These are phyloP conservation scores for Drosophila virilis DNA, from an alignment of 1,140 invertebrate genomes.

Conservation along the genomic window DNA sequence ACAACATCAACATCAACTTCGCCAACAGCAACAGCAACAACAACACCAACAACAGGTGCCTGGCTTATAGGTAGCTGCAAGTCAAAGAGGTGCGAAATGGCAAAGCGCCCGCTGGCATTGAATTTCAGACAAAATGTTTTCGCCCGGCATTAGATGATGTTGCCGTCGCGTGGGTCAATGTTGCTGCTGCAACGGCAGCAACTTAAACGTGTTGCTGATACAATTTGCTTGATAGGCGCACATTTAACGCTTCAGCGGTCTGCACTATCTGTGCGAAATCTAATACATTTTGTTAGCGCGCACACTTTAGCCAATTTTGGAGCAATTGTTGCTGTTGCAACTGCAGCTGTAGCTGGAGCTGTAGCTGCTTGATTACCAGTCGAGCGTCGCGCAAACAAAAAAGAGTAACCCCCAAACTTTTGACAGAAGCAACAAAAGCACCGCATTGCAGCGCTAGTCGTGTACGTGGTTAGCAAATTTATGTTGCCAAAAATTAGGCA, in stretches of 20 bases:
- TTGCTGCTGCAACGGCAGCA: conserved; percentile 44
- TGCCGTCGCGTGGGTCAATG: conserved; percentile 67
- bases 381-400: conserved; percentile 40
- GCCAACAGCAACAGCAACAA: conserved; percentile 18
- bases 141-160: conserved; percentile 76
- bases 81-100: conserved; percentile 81
- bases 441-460: conserved; percentile 73
- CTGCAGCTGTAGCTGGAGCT: conserved; percentile 6
- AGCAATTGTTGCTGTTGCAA: conserved; percentile 29
- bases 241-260: conserved; percentile 76
- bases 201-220: conserved; percentile 77
- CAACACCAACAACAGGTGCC: conserved; percentile 58
- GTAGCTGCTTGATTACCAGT: conserved; percentile 33
- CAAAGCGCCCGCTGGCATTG: conserved; percentile 79
- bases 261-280: conserved; percentile 75
- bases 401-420: conserved; percentile 47
- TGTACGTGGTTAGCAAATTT: conserved; percentile 80
- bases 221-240: conserved; percentile 81
- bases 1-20: conserved; percentile 21
- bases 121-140: conserved; percentile 82
- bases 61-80: conserved; percentile 64
- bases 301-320: conserved; percentile 54
- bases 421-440: conserved; percentile 69
- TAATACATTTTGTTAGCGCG: conserved; percentile 78
- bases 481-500: conserved; percentile 55